Base-by-base conservation (phyloP, 1,140 invertebrate species). In the Cecropterus lyciades region DNA sequence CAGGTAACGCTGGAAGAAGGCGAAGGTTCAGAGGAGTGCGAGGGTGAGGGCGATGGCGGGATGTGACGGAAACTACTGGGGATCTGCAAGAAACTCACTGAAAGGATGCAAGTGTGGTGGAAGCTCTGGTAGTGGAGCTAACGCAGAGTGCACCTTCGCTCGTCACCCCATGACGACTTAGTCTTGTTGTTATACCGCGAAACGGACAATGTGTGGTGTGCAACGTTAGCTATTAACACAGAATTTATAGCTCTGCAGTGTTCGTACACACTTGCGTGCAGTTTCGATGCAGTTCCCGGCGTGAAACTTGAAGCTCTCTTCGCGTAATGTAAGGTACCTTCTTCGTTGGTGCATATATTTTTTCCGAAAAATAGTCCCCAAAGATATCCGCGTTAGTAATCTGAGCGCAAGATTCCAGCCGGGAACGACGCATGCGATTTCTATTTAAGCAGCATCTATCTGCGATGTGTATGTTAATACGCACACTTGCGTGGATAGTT, bases 51-150 rank as follows among this genome's bases (percentile, higher is more conserved):
- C 70, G 94, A 94, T 70, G 94, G 93, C 93, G 96, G 95, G 85
- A 97, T 97, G 95, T 97, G 96, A 97, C 96, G 96, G 95, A 97
- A 95, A 95, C 94, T 97, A 93, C 93, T 95, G 85, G 95, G 95
- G 93, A 95, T 96, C 92, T 97, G 95, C 93, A 96, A 95, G 93
- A 97, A 96, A 94, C 94, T 97, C 89, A 94, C 95, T 92, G 96
- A 96, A 92, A 96, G 96, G 92, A 95, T 96, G 93, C 96, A 96
- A 92, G 95, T 94, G 85, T 96, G 20, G 20, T 20, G 20, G 20
- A 20, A 20, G 84, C 93, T 95, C 79, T 94, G 94, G 89, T 94
- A 95, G 92, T 95, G 93, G 94, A 70, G 70, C 37, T n/a, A 13
- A 20, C 37, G 40, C 76, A 64, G 65, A 60, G 33, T 27, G 40